Evolutionary conservation across 2,888 invertebrate genomes (phyloP).

Genomic region (Macropis europaea): DNA sequence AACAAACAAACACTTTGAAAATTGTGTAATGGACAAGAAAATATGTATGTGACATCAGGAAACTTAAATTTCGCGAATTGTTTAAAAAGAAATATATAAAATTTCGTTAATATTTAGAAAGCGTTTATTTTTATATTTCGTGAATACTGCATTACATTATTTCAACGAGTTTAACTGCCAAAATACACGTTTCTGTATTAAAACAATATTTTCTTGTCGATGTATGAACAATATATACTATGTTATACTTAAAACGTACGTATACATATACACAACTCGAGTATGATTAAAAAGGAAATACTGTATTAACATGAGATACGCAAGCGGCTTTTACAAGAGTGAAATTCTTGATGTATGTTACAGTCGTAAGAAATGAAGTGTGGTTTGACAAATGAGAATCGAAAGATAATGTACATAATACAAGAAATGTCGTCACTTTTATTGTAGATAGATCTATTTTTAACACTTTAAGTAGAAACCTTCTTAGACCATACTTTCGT

Average conservation of each 20-base stretch:
- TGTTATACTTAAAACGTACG: slow-evolving; percentile 30
- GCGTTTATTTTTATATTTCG: slow-evolving; percentile 32
- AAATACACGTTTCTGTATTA: slow-evolving; percentile 9
- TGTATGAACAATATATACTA: slow-evolving; percentile 33
- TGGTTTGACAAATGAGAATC: slow-evolving; percentile 36
- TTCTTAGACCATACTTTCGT: slow-evolving; percentile 40
- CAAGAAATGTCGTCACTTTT: slow-evolving; percentile 29
- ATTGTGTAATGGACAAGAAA: slow-evolving; percentile 39
- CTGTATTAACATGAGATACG: slow-evolving; percentile 30
- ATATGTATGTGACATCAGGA: slow-evolving; percentile 21
- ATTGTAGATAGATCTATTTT: slow-evolving; percentile 66
- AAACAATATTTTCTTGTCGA: slow-evolving; percentile 49
- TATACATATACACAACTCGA: slow-evolving; percentile 15
- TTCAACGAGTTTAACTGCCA: slow-evolving; percentile 18
- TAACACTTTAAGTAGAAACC: slow-evolving; percentile 39
- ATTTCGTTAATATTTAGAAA: background rate
- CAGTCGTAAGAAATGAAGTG: slow-evolving; percentile 26
- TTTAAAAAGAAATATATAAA: background rate
- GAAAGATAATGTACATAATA: slow-evolving; percentile 55
- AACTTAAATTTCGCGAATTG: background rate
- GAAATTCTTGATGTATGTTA: slow-evolving; percentile 33
- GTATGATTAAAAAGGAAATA: slow-evolving; percentile 25
- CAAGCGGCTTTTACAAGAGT: slow-evolving; percentile 37
- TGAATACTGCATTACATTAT: slow-evolving; percentile 7
- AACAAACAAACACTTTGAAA: slow-evolving; percentile 16